These are phyloP conservation scores for Hyposoter dolosus DNA, from an alignment of 2,888 invertebrate species.

Conservation along the genomic window DNA sequence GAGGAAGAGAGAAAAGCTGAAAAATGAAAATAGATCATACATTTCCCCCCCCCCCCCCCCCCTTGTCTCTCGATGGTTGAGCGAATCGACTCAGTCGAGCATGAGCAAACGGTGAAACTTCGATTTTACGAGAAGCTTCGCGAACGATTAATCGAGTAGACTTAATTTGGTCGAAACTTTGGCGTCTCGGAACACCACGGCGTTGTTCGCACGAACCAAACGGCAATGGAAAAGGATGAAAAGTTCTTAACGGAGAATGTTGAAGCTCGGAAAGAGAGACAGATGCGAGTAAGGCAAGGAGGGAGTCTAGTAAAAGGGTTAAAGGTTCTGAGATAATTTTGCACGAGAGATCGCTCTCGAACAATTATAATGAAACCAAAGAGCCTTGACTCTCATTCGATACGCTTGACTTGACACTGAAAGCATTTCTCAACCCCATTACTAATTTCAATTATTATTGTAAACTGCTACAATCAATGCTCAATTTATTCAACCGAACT, in stretches of 20 bases:
- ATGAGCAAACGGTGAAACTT: constrained; percentile 74
- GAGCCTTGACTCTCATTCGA: constrained; percentile 43
- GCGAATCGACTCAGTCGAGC: constrained; percentile 62
- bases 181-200: constrained; percentile 59
- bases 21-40: constrained; percentile 22
- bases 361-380: constrained; percentile 59
- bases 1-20: neutral
- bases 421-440: constrained; percentile 33
- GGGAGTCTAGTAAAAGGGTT: constrained; percentile 56
- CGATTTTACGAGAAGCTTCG: constrained; percentile 74
- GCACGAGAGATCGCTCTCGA: constrained; percentile 70
- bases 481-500: neutral
- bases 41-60: neutral
- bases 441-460: neutral
- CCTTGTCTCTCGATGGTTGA: constrained; percentile 22
- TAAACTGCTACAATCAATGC: neutral
- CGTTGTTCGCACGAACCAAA: constrained; percentile 47
- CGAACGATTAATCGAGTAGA: constrained; percentile 80
- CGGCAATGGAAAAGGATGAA: constrained; percentile 13
- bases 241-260: constrained; percentile 34
- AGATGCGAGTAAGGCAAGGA: constrained; percentile 17
- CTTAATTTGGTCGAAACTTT: constrained; percentile 81
- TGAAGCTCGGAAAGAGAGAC: constrained; percentile 23
- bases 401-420: constrained; percentile 40
- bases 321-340: constrained; percentile 68